Evolutionary conservation across 2,888 invertebrate species (phyloP).

Genomic region (Bhutanitis thaidina): DNA sequence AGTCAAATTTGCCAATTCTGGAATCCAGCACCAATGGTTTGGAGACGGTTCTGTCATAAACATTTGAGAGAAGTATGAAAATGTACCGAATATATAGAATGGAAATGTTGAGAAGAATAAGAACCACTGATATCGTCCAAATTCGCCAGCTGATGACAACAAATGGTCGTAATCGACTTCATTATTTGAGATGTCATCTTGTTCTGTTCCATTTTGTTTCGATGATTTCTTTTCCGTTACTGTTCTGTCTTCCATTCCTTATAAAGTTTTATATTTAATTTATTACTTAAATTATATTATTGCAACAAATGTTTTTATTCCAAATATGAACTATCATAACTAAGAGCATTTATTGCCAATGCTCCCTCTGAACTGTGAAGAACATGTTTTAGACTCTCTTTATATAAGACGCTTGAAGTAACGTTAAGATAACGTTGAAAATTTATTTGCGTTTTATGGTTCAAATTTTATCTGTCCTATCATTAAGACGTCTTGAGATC

Average conservation of each 20-base stretch:
- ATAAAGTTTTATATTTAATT: background rate
- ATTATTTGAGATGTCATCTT: constrained; percentile 8
- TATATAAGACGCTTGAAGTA: constrained; percentile 13
- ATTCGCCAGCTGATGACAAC: constrained; percentile 50
- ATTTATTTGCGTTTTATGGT: constrained; percentile 10
- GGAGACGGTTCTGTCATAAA: constrained; percentile 54
- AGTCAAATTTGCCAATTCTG: constrained; percentile 50
- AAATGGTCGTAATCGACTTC: constrained; percentile 47
- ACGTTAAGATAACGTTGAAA: constrained; percentile 17
- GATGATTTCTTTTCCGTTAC: constrained; percentile 9
- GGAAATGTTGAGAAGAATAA: constrained; percentile 47
- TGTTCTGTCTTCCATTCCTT: constrained; percentile 13
- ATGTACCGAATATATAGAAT: constrained; percentile 51
- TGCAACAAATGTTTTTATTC: background rate
- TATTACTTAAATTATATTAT: background rate
- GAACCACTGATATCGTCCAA: constrained; percentile 49
- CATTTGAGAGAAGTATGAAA: constrained; percentile 49
- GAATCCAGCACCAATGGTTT: constrained; percentile 59
- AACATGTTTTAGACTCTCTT: constrained; percentile 7
- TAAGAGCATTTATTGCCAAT: constrained; percentile 5
- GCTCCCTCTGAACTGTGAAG: constrained; percentile 12
- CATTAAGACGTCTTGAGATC: constrained; percentile 11
- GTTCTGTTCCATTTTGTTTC: background rate
- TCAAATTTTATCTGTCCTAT: constrained; percentile 6
- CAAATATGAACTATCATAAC: too few relatives aligned